Conservation (phyloP, 2,888 invertebrate genomes). For the Phyllotreta striolata region DNA sequence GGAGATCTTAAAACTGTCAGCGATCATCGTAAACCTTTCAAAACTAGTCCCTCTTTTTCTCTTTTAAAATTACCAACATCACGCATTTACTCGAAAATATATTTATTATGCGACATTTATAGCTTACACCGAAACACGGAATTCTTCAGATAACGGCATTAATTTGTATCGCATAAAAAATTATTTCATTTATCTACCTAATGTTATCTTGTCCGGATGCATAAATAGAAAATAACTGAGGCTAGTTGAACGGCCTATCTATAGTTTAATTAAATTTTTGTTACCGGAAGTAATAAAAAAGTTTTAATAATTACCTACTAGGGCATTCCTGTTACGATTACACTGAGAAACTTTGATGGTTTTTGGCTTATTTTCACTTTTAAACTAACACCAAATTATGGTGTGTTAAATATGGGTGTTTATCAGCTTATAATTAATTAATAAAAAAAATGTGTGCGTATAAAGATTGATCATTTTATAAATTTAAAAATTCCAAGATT, state of each 20-base stretch:
- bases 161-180: constrained; percentile 31
- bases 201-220: constrained; percentile 33
- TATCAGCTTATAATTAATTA: too few species aligned
- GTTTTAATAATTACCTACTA: constrained; percentile 32
- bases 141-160: constrained; percentile 28
- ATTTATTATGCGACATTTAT: constrained; percentile 41
- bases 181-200: constrained; percentile 31
- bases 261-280: constrained; percentile 43
- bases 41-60: constrained; percentile 56
- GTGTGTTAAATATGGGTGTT: too few species aligned
- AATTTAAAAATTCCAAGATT: too few species aligned
- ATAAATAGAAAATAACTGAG: constrained; percentile 39
- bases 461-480: too few species aligned
- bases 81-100: constrained; percentile 44
- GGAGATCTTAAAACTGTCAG: constrained; percentile 61
- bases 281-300: constrained; percentile 44
- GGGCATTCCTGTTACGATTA: constrained; percentile 12
- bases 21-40: constrained; percentile 62
- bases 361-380: too few species aligned
- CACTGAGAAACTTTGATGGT: neutral
- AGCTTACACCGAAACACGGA: constrained; percentile 18
- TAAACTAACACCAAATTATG: too few species aligned
- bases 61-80: constrained; percentile 54
- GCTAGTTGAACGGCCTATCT: constrained; percentile 32
- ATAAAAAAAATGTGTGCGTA: too few species aligned